These are phyloP conservation scores for Andrena marginata DNA, from an alignment of 2,888 invertebrate species.

Conservation along the genomic window DNA sequence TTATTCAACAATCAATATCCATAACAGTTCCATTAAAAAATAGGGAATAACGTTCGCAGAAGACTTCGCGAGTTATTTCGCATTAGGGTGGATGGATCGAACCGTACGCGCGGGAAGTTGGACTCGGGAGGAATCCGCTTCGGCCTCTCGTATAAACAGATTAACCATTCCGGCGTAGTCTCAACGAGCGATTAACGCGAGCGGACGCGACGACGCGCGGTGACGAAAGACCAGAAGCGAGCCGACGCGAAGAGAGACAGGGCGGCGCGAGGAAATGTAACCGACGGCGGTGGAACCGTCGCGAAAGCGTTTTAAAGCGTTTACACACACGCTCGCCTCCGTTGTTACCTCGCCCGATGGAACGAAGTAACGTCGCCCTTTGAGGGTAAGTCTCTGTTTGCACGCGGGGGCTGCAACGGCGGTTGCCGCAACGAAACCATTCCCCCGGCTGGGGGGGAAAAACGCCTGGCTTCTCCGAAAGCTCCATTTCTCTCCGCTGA, in stretches of 20 bases:
- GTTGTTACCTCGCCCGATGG: slow-evolving; percentile 1
- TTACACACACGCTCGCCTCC: slow-evolving; percentile 3
- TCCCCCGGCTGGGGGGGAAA: slow-evolving; percentile 4
- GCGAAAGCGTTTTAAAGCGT: slow-evolving; percentile 30
- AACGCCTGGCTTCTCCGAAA: slow-evolving; percentile 25
- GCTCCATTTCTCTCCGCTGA: slow-evolving; percentile 60
- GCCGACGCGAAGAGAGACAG: neutral
- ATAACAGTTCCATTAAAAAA: no score
- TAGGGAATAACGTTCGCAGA: no score
- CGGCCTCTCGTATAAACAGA: neutral
- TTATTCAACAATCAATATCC: no score
- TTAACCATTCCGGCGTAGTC: neutral
- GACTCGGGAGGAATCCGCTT: neutral
- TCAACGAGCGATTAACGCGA: neutral
- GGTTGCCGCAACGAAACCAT: slow-evolving; percentile 45
- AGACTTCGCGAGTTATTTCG: no score
- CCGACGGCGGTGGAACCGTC: neutral
- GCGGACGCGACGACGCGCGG: neutral
- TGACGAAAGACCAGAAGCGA: neutral
- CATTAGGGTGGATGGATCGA: no score
- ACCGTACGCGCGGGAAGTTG: neutral
- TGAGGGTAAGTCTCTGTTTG: slow-evolving; percentile 48
- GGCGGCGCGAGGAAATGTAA: neutral
- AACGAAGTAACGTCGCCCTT: slow-evolving; percentile 38
- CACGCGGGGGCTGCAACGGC: slow-evolving; percentile 17